phyloP scores from a whole-genome alignment of 2,888 invertebrate species.

The Nasonovia ribisnigri region DNA sequence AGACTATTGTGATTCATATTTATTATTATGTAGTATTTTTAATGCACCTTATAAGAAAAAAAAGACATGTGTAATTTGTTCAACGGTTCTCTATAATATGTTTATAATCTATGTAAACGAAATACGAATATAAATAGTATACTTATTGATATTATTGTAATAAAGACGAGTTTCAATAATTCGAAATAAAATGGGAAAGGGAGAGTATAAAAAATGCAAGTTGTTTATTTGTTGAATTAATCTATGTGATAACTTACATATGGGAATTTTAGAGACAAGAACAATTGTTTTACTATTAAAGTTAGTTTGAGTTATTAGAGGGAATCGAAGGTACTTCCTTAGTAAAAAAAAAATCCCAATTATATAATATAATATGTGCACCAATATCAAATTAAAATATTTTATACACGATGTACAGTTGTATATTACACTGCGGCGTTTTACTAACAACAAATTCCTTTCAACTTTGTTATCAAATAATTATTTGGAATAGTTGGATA shows the following conservation, averaged over 20 bases:
- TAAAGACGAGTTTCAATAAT: neutral
- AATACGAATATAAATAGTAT: neutral
- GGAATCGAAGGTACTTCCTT: neutral
- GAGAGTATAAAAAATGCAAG: neutral
- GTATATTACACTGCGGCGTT: neutral
- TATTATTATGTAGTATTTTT: neutral
- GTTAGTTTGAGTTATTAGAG: neutral
- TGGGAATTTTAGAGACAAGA: neutral
- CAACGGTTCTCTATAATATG: neutral
- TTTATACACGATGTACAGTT: neutral
- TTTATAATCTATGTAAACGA: neutral
- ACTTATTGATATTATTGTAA: neutral
- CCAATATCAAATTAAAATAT: neutral
- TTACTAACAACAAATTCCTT: neutral
- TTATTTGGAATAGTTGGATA: neutral
- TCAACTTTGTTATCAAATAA: neutral
- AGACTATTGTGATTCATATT: conserved; percentile 26
- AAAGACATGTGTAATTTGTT: neutral
- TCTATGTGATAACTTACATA: no score
- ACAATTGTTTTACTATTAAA: neutral
- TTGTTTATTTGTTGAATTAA: neutral
- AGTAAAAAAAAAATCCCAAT: neutral
- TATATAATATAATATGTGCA: no score
- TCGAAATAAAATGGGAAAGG: neutral
- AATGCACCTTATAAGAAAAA: neutral